Evolutionary conservation across 1,140 invertebrate genomes (phyloP).

Genomic region (Andricus grossulariae): DNA sequence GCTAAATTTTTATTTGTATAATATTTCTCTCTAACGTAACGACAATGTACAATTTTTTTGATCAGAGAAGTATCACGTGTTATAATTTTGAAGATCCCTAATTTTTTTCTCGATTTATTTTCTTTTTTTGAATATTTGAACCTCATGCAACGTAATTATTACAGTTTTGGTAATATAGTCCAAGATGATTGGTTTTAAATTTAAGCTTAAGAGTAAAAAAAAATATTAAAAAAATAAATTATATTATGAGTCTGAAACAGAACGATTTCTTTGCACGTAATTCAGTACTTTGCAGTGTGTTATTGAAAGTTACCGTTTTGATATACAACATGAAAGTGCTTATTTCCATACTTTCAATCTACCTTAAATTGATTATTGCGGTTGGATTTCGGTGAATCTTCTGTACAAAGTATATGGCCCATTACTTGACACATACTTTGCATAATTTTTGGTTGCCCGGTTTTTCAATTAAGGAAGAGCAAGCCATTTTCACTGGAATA

Average conservation of each 20-base stretch:
- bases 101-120: too few species aligned
- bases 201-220: too few species aligned
- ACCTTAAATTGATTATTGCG: constrained; percentile 10
- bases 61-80: too few species aligned
- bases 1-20: too few species aligned
- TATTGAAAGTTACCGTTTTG: constrained; percentile 17
- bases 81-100: too few species aligned
- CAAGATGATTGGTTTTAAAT: too few species aligned
- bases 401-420: constrained; percentile 12
- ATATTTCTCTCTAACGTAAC: too few species aligned
- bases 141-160: too few species aligned
- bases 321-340: constrained; percentile 12
- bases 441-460: constrained; percentile 7
- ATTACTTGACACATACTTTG: constrained; percentile 19
- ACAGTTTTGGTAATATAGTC: too few species aligned
- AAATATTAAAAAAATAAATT: not conserved
- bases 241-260: not conserved
- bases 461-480: constrained; percentile 2
- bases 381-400: constrained; percentile 18
- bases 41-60: too few species aligned
- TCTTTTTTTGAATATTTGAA: too few species aligned
- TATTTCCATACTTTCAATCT: constrained; percentile 7
- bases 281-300: not conserved
- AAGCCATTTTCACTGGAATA: constrained; percentile 21
- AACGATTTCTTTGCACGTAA: not conserved